phyloP scores from a whole-genome alignment of 1,140 invertebrate genomes.

The Muscidifurax raptorellus region DNA sequence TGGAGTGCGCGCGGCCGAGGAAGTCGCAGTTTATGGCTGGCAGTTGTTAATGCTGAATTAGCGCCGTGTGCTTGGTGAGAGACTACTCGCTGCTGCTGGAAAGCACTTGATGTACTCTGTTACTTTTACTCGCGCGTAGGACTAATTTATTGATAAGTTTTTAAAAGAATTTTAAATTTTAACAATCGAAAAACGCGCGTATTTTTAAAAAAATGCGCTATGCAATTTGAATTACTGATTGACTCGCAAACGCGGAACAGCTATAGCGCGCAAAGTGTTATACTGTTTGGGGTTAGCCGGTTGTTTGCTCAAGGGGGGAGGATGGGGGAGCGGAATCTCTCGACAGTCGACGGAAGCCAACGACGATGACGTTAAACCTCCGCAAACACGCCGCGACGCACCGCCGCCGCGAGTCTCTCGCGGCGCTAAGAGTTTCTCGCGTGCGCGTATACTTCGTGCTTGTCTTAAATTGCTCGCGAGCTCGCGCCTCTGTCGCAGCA shows the following conservation, averaged over 20 bases:
- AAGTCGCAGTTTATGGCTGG: not conserved
- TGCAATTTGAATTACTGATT: conserved; percentile 32
- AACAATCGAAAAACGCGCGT: not conserved
- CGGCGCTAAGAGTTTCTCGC: conserved; percentile 16
- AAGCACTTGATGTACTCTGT: not conserved
- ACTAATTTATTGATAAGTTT: not conserved
- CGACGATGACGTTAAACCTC: conserved; percentile 48
- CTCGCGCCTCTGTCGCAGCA: not conserved
- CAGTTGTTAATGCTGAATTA: not conserved
- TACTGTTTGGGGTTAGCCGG: conserved; percentile 67
- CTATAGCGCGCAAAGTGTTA: conserved; percentile 56
- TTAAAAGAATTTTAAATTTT: not conserved
- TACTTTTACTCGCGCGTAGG: too few relatives aligned
- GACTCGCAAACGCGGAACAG: not conserved
- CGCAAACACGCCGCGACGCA: conserved; percentile 43
- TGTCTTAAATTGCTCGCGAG: conserved; percentile 8
- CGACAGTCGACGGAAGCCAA: conserved; percentile 1
- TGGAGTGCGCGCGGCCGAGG: not conserved
- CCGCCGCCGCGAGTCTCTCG: not conserved
- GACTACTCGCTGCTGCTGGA: not conserved
- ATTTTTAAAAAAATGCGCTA: not conserved
- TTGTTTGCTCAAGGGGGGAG: conserved; percentile 54
- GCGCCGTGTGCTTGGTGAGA: not conserved
- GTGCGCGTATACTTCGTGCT: not conserved
- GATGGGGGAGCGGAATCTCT: not conserved